Conservation (phyloP, 1,140 invertebrate species). For the Dendrolimus punctatus region DNA sequence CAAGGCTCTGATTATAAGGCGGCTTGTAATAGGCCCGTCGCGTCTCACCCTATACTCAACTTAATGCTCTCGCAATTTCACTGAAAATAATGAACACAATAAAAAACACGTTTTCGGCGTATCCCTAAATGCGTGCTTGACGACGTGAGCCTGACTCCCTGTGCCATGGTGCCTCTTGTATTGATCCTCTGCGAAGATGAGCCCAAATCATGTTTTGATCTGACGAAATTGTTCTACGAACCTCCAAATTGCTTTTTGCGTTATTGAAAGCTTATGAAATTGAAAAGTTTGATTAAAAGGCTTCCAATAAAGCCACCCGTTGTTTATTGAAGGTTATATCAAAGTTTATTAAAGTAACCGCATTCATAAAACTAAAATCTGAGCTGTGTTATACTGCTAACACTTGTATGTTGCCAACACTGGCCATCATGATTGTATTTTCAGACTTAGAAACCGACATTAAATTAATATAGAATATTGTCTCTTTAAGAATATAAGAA, state of each 20-base stretch:
- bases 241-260: conserved; percentile 26
- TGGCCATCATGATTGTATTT: no score
- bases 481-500: no score
- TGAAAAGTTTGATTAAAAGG: conserved; percentile 9
- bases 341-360: no score
- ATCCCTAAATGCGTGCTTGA: conserved; percentile 49
- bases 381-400: no score
- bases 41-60: conserved; percentile 65
- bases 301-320: conserved; percentile 2
- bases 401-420: no score
- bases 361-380: no score
- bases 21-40: conserved; percentile 45
- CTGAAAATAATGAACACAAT: conserved; percentile 64
- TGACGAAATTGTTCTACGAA: conserved; percentile 34
- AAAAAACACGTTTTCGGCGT: conserved; percentile 59
- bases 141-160: conserved; percentile 34
- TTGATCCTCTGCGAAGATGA: conserved; percentile 24
- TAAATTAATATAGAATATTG: no score
- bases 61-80: conserved; percentile 70
- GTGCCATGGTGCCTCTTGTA: conserved; percentile 17
- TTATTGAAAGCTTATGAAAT: conserved; percentile 18
- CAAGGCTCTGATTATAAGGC: conserved; percentile 49
- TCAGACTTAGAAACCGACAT: no score
- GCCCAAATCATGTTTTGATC: conserved; percentile 25
- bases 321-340: no score